Evolutionary conservation across 2,113 vertebrate genomes (phyloP).

Genomic region (Cyphomyrus plagiostoma): DNA sequence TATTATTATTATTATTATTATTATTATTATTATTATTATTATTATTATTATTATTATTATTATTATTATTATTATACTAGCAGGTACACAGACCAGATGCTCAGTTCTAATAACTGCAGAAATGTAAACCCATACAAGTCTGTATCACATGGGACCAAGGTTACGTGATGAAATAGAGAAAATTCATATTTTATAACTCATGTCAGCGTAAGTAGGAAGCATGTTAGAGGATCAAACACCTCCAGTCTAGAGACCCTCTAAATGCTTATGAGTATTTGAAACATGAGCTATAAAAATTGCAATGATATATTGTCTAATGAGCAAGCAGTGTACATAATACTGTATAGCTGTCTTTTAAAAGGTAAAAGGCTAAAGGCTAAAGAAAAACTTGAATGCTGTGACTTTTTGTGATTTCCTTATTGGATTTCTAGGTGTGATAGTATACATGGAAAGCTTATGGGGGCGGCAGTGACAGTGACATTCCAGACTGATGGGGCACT

Average conservation of each 20-base stretch:
- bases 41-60: background rate
- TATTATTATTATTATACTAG: background rate
- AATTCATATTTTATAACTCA: background rate
- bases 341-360: background rate
- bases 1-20: no score
- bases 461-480: no score
- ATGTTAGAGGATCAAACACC: background rate
- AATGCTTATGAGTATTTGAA: background rate
- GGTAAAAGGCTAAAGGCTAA: background rate
- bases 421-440: background rate
- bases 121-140: background rate
- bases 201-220: background rate
- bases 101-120: background rate
- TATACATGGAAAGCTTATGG: background rate
- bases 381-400: background rate
- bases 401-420: background rate
- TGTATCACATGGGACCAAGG: background rate
- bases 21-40: no score
- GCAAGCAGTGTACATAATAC: background rate
- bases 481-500: no score
- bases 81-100: background rate
- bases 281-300: background rate
- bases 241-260: background rate
- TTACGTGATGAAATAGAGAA: background rate
- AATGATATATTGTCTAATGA: background rate